Base-by-base conservation (phyloP, 1,140 invertebrate genomes). In the Watersipora subatra region DNA sequence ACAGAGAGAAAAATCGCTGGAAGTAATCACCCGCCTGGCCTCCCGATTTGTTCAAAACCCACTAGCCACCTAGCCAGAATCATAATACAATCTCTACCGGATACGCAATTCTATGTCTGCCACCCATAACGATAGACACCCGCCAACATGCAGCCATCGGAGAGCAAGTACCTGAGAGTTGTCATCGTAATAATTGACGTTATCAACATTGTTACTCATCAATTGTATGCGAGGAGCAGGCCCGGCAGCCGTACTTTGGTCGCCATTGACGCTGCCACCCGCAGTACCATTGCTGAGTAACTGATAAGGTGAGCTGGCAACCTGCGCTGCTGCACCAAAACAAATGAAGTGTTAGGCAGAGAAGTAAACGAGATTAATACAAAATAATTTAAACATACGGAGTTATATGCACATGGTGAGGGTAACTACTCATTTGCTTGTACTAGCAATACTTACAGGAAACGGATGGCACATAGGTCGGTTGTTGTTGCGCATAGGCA, bases 131-230 rank as follows among this genome's bases (percentile, higher is more conserved):
- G n/a, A n/a, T n/a, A n/a, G n/a, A n/a, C n/a, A n/a, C n/a, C n/a
- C n/a, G n/a, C n/a, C n/a, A n/a, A n/a, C n/a, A n/a, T n/a, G n/a
- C n/a, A n/a, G n/a, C n/a, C n/a, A n/a, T n/a, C n/a, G 28, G 24
- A 68, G 55, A 63, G 67, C 62, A 56, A 65, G 83, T 92, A 93
- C 91, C 90, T 93, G 90, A 86, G 89, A 89, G 84, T 90, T 89
- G 81, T 89, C 88, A 85, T 92, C 90, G 85, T 89, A 92, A 87
- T 92, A 93, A 85, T 90, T 87, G 84, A 93, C 89, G 86, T 88
- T 91, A 83, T 88, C 87, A 84, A 89, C 88, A 84, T 92, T 92
- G 85, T 84, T 83, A 78, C 88, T 86, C 80, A 90, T 85, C 34
- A 46, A n/a, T 46, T 46, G 34, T 12, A 46, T 46, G n/a, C 34